Base-by-base conservation (phyloP, 2,797 vertebrate genomes). In the Steatocranus sp. region DNA sequence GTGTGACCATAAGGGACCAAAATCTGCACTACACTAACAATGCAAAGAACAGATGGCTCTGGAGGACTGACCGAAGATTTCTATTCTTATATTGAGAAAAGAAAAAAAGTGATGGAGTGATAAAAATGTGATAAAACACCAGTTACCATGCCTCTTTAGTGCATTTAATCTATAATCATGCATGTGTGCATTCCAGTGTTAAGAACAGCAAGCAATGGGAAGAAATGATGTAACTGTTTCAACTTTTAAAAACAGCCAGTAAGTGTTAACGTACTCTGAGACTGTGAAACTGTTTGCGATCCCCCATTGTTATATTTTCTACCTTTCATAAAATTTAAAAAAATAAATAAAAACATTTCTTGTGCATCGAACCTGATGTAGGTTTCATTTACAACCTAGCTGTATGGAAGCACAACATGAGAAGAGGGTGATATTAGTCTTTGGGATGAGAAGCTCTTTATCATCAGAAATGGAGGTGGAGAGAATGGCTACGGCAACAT, bases 151-250 rank as follows among this genome's bases (percentile, higher is more conserved):
- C 86, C 50, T 30, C 41, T 79, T 82, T 73, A 53, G 77, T 90
- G 81, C 78, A 77, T 56, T 68, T 80, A 73, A 51, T 70, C 58
- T 78, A 83, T 30, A 84, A 53, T 83, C 92, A 92, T 94, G 93
- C 92, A 92, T 83, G 85, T 86, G 86, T 87, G 82, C 91, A 94
- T 92, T 93, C 86, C 80, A 88, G 75, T 76, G 79, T 90, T 86
- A 84, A 88, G n/a, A 76, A 84, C 76, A 85, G 86, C 90, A 92
- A 91, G 93, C 92, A 92, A 89, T 92, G 88, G 87, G 63, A 87
- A 76, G 51, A 86, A 83, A 88, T 70, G 3, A 88, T 48, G 17
- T 48, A 48, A 53, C 43, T 54, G 7, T 8, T 51, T 78, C 54
- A 77, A 63, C 38, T 11, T 82, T 25, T 14, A 80, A 75, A 84